phyloP scores from a whole-genome alignment of 2,888 invertebrate genomes.

The Caenorhabditis wallacei region DNA sequence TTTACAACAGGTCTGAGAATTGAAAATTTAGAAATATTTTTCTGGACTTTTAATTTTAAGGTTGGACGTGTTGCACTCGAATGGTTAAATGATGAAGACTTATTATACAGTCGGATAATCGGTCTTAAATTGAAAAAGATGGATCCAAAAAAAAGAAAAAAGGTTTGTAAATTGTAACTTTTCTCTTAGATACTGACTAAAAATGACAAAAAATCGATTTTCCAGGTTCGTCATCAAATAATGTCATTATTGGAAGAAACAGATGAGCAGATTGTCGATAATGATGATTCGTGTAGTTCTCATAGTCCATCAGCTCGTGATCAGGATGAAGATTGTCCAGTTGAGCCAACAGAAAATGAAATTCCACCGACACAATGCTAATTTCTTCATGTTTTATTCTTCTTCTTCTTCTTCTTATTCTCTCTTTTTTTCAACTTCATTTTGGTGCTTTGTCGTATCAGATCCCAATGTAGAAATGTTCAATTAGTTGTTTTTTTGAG shows the following conservation, averaged over 20 bases:
- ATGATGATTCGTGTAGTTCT: constrained; percentile 63
- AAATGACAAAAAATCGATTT: not conserved
- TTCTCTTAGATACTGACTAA: not conserved
- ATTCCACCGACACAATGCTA: constrained; percentile 17
- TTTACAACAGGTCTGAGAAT: constrained; percentile 60
- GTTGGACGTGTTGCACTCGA: constrained; percentile 66
- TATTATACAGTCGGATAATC: constrained; percentile 77
- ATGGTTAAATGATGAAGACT: constrained; percentile 80
- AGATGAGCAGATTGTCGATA: constrained; percentile 62
- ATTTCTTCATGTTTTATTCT: too few species aligned
- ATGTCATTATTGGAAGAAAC: constrained; percentile 75
- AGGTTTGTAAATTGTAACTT: constrained; percentile 72
- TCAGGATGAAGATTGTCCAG: constrained; percentile 45
- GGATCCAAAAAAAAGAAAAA: constrained; percentile 75
- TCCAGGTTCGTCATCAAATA: constrained; percentile 76
- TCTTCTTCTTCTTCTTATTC: not conserved
- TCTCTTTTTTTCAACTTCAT: not conserved
- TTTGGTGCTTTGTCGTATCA: constrained; percentile 27
- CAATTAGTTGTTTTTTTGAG: constrained; percentile 14
- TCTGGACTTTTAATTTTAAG: constrained; percentile 23
- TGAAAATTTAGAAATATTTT: too few species aligned
- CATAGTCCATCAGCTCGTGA: constrained; percentile 52
- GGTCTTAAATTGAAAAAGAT: constrained; percentile 78
- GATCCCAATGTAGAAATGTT: constrained; percentile 22
- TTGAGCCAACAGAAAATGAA: constrained; percentile 47